A percentile compares a stretch with the other conserved stretches of the same genome.
These are phyloP conservation scores for Carassius carassius DNA, from an alignment of 2,113 vertebrate genomes.

Conservation along the genomic window DNA sequence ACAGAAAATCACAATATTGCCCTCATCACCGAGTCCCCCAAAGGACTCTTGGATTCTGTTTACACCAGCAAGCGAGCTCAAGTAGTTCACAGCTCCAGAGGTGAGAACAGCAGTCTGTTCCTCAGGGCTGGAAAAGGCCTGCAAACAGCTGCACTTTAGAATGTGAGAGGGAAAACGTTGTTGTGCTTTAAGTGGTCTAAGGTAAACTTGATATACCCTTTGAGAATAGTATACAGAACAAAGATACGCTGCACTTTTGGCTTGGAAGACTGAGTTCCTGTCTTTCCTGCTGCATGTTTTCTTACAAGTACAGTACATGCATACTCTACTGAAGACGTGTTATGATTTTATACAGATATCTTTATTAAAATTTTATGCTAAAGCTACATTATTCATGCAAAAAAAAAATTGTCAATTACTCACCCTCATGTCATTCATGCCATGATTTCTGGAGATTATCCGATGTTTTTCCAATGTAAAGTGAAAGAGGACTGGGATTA, in stretches of 20 bases:
- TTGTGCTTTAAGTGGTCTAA: neutral
- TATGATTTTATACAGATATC: neutral
- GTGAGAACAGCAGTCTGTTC: slow-evolving; percentile 14
- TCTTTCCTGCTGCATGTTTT: neutral
- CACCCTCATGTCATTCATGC: neutral
- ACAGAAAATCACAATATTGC: slow-evolving; percentile 23
- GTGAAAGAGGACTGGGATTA: neutral
- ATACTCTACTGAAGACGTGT: neutral
- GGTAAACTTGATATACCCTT: neutral
- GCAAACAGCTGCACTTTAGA: slow-evolving; percentile 21
- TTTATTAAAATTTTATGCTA: neutral
- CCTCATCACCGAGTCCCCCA: neutral
- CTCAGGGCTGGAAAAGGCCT: slow-evolving; percentile 4
- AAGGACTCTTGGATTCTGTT: slow-evolving; percentile 16
- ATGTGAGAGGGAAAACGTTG: slow-evolving; percentile 30
- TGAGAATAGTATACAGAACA: neutral
- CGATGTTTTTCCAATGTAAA: neutral
- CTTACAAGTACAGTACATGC: too few species aligned
- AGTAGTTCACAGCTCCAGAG: slow-evolving; percentile 22
- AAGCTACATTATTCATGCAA: neutral
- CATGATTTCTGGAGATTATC: neutral
- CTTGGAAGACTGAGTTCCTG: neutral
- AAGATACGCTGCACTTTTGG: neutral
- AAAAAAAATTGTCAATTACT: neutral
- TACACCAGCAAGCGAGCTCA: slow-evolving; percentile 1